Evolutionary conservation across 2,797 vertebrate genomes (phyloP), one percentile per base, ranked within the genome.

Genomic region (Lateolabrax maculatus): DNA sequence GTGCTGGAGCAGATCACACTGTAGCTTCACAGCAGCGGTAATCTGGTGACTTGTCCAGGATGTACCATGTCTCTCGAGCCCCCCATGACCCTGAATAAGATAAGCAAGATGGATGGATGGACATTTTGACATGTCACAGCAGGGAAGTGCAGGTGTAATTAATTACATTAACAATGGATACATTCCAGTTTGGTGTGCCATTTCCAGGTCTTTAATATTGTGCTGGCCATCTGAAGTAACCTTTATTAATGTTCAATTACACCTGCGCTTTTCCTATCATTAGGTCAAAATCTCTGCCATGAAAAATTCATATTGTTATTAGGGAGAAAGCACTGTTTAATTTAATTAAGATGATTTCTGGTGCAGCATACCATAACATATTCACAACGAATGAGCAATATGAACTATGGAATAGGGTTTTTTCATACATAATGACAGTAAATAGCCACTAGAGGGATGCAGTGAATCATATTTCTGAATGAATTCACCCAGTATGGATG

Each of bases 361-460:
- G 0, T 31, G 9, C n/a, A 34, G 34, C n/a, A 64, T 19, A 7
- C 6, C 2, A 8, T 29, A 7, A 6, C 2, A 19, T 29, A 9
- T 19, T 13, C 41, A 39, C 25, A 60, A n/a, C 6, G 1, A 23
- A 25, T 29, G 5, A 61, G 18, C 3, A 55, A 9, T 6, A 21
- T 21, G 0, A 18, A 27, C 52, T 31, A 9, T 8, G 41, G 0
- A 10, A 1, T 1, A 4, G 11, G 1, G 3, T 18, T 19, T 23
- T 52, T 39, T 76, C 0, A 58, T 9, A 1, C 81, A 63, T 62
- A 81, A 84, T 84, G 39, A 43, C 60, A 19, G 15, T 1, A 36
- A n/a, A 49, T 9, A 1, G 21, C 83, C 92, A 86, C 80, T 37
- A 69, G 91, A 70, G 79, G 78, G 87, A 18, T 31, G 31, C 44